phyloP scores from a whole-genome alignment of 64 coral and sea anemone genomes.

The Stylophora pistillata region DNA sequence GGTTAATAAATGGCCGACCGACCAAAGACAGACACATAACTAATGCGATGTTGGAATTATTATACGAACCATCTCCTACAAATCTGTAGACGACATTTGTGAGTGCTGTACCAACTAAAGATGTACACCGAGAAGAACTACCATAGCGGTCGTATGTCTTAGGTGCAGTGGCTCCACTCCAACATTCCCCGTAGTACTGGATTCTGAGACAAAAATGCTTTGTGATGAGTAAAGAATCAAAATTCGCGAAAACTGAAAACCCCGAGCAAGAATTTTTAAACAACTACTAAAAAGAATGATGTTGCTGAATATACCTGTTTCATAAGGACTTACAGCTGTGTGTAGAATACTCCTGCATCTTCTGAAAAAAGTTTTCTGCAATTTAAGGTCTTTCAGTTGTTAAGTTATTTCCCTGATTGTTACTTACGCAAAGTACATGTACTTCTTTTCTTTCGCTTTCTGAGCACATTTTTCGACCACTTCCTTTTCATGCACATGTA shows the following conservation, averaged over 20 bases:
- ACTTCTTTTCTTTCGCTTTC: slow-evolving; percentile 40
- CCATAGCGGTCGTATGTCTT: slow-evolving; percentile 60
- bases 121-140: slow-evolving; percentile 27
- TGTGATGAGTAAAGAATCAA: neutral
- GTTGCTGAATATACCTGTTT: too few species aligned
- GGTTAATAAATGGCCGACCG: neutral
- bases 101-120: slow-evolving; percentile 19
- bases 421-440: slow-evolving; percentile 4
- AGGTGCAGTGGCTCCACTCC: slow-evolving; percentile 40
- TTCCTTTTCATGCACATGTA: too few species aligned
- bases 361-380: neutral
- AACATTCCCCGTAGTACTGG: slow-evolving; percentile 76
- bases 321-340: too few species aligned
- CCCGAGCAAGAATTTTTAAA: too few species aligned
- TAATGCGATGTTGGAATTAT: neutral
- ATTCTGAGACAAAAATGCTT: slow-evolving; percentile 9
- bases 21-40: neutral
- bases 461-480: slow-evolving; percentile 35
- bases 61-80: slow-evolving; percentile 8
- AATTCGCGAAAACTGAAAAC: neutral
- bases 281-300: too few species aligned
- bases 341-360: too few species aligned
- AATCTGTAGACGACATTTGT: slow-evolving; percentile 74
- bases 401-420: neutral
- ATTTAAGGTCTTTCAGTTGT: neutral